Base-by-base conservation (phyloP, 2,113 vertebrate species). In the Stigmatopora nigra region DNA sequence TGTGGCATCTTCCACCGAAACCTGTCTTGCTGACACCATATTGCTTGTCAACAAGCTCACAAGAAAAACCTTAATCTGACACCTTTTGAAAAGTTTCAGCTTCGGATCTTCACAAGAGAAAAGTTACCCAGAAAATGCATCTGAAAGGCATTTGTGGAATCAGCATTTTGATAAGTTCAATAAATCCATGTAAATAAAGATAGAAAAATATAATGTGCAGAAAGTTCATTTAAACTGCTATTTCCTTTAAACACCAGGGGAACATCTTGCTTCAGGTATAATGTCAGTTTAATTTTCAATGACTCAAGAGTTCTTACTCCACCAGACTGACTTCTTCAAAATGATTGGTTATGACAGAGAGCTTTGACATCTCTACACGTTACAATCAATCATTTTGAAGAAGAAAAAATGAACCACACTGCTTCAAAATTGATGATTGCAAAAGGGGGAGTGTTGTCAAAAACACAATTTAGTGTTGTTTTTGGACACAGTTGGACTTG, bases 1-100 rank as follows among this genome's bases (percentile, higher is more conserved):
- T 80, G 75, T 76, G 19, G 20, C 31, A 71, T 71, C 65, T 64
- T 77, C 72, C 58, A 20, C 22, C 48, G 46, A 64, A 72, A 68
- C 55, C 67, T 66, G 41, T 20, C 47, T 44, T 36, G 57, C 63
- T 46, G 64, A 76, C 67, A 64, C 71, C 70, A 71, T 55, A 60
- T 79, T 61, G 75, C 31, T 72, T 75, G 68, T 77, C 73, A 71
- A 70, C 22, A 11, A 75, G 74, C 85, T 84, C 82, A 79, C 47
- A 81, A 64, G 61, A 51, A 77, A 85, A 86, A 84, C 81, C 85
- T 86, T 78, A 45, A 76, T 70, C 60, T 1, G 65, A 68, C 67
- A 67, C 48, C 51, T 78, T 79, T 73, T 65, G 70, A 78, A 82
- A 82, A 81, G 73, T 85, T 85, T 16, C 31, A 41, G 61, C 59